phyloP scores from a whole-genome alignment of 1,140 invertebrate genomes.

The Atta colombica region DNA sequence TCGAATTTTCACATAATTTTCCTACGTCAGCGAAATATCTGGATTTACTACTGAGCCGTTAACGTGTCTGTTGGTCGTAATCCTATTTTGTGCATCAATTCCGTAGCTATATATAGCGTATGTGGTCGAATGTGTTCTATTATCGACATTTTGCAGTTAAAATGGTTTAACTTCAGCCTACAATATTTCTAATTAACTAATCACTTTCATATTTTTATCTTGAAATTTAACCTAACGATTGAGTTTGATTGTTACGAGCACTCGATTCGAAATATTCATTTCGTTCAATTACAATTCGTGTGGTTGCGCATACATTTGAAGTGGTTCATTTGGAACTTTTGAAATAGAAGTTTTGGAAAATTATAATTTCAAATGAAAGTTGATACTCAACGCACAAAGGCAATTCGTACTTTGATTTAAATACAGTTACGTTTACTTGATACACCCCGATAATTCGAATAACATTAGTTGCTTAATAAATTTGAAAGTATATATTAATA shows the following conservation, averaged over 20 bases:
- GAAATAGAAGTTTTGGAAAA: slow-evolving; percentile 2
- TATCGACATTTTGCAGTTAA: slow-evolving; percentile 26
- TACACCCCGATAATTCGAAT: neutral
- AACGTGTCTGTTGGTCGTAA: slow-evolving; percentile 40
- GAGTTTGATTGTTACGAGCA: neutral
- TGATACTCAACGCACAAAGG: neutral
- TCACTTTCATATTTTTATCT: neutral
- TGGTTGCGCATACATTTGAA: neutral
- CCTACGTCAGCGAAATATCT: slow-evolving; percentile 58
- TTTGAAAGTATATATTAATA: neutral
- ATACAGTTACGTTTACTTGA: slow-evolving; percentile 8
- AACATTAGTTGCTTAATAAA: slow-evolving; percentile 26
- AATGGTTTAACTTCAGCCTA: slow-evolving; percentile 12
- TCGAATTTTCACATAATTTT: slow-evolving; percentile 42
- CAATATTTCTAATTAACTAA: slow-evolving; percentile 19
- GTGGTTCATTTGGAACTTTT: neutral
- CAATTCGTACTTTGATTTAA: neutral
- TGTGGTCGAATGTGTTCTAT: slow-evolving; percentile 16
- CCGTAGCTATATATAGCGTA: neutral
- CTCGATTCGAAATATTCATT: neutral
- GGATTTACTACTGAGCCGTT: slow-evolving; percentile 62
- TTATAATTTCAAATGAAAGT: slow-evolving; percentile 7
- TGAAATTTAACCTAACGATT: neutral
- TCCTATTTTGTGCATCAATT: slow-evolving; percentile 48
- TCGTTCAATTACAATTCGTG: neutral